Base-by-base conservation (phyloP, 2,888 invertebrate species). In the Kryphioiulus occultus region DNA sequence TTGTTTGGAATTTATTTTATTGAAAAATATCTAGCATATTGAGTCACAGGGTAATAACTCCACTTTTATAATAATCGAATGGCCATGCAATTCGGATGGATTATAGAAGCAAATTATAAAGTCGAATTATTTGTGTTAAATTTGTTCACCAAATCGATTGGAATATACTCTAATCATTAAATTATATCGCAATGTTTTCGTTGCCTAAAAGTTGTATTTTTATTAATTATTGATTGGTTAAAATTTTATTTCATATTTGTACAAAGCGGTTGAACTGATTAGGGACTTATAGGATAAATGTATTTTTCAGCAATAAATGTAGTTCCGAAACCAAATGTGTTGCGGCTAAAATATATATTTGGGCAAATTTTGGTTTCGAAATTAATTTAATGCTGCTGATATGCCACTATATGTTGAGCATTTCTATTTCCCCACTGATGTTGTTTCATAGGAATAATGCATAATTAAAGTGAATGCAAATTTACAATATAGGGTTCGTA, bases 141-240 rank as follows among this genome's bases (percentile, higher is more conserved):
- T 68, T 68, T 17, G 12, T 78, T 17, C 17, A 17, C 78, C 15
- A 5, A 30, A 78, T 78, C 17, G 30, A 78, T 78, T 17, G 30
- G 17, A 78, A 78, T 78, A 17, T 32, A 78, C 30, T 78, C 12
- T 17, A 78, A 78, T 30, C 26, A 78, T 78, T 78, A 78, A 78
- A 78, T 78, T 78, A 78, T 78, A 78, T 78, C 1, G 30, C 30
- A 78, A 78, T 78, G 78, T 78, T 78, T 78, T 78, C 17, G 15
- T 78, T 78, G 17, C 78, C 30, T 32, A 32, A 78, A 78, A 30
- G 78, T 32, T 78, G 78, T 78, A 78, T 78, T 78, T 78, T 68
- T 78, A 78, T 78, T 78, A 78, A 78, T 12, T 30, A 32, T 78
- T 78, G 30, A 15, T 30, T 4, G 1, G 17, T 78, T 78, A 78